Conservation (phyloP, 2,113 vertebrate species). For the Larimichthys polyactis region DNA sequence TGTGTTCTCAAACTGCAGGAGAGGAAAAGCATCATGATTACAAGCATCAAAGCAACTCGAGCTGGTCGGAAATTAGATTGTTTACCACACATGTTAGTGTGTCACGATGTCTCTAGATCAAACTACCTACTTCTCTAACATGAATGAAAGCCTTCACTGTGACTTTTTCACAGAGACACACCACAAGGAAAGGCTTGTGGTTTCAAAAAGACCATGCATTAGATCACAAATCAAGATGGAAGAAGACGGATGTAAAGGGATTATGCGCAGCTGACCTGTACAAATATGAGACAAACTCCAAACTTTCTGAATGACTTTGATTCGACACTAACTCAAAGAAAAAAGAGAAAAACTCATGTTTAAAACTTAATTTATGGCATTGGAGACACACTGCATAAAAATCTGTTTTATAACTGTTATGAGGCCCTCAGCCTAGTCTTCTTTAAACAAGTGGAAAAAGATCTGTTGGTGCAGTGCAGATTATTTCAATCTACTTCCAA, state of each 20-base stretch:
- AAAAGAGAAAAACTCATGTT: not conserved
- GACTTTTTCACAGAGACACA: not conserved
- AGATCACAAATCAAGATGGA: constrained; percentile 12
- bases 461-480: not conserved
- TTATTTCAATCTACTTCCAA: not conserved
- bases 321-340: not conserved
- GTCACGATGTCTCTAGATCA: constrained; percentile 34
- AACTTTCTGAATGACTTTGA: not conserved
- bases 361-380: not conserved
- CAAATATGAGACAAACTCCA: not conserved
- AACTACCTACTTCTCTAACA: constrained; percentile 1
- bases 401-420: not conserved
- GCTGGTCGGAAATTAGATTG: constrained; percentile 55
- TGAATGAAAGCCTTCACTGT: constrained; percentile 51
- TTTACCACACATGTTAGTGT: constrained; percentile 34
- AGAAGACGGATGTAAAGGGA: not conserved
- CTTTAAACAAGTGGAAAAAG: not conserved
- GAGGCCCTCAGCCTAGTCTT: not conserved
- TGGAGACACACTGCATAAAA: not conserved
- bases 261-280: not conserved
- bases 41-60: constrained; percentile 56
- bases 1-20: not conserved
- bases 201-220: not conserved
- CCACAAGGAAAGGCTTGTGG: not conserved
- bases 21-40: constrained; percentile 23